phyloP scores from a whole-genome alignment of 2,797 vertebrate genomes.

The Takifugu rubripes region DNA sequence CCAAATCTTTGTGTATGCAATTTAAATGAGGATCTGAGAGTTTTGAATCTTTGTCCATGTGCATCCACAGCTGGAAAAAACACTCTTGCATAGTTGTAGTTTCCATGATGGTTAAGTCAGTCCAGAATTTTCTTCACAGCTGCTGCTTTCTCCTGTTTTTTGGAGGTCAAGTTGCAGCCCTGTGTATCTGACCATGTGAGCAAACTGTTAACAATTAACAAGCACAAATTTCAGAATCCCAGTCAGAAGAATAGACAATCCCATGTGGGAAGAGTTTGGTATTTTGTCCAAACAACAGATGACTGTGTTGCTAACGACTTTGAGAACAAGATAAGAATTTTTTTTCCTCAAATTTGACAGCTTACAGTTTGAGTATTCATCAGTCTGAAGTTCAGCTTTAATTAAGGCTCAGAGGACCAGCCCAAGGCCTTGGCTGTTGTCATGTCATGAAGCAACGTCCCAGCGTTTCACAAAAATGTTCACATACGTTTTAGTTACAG shows the following conservation, averaged over 20 bases:
- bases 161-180: slow-evolving; percentile 1
- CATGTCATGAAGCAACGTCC: slow-evolving; percentile 3
- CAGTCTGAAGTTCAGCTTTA: slow-evolving; percentile 17
- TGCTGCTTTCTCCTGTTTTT: slow-evolving; percentile 11
- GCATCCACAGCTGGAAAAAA: neutral
- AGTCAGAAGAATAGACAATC: slow-evolving; percentile 1
- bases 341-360: slow-evolving; percentile 1
- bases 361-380: neutral
- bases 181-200: slow-evolving; percentile 3
- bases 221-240: slow-evolving; percentile 10
- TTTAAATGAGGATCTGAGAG: neutral
- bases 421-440: slow-evolving; percentile 34
- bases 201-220: slow-evolving; percentile 4
- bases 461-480: slow-evolving; percentile 10
- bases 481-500: neutral
- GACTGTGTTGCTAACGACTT: neutral
- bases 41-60: neutral
- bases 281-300: neutral
- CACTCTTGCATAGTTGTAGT: slow-evolving; percentile 1
- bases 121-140: slow-evolving; percentile 17
- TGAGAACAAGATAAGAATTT: neutral
- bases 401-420: slow-evolving; percentile 49
- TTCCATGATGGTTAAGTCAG: neutral
- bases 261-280: neutral
- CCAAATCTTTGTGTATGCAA: neutral